A percentile compares a stretch with the other conserved stretches of the same genome.
Conservation (phyloP, 2,888 invertebrate species). For the Clivina fossor region DNA sequence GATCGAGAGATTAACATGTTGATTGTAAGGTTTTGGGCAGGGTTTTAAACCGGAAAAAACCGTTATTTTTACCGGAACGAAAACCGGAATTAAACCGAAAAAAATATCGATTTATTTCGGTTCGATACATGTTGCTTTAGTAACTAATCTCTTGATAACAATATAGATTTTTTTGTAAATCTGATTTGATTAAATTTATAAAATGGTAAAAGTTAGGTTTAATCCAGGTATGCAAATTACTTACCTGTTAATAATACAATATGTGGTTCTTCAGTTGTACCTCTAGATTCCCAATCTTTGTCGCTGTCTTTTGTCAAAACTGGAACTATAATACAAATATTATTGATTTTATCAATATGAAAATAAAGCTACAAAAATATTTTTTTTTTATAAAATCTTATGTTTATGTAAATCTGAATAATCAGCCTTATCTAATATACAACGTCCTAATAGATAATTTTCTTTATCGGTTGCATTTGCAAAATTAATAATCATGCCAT, state of each 20-base stretch:
- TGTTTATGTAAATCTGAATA: slow-evolving; percentile 44
- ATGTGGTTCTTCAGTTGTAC: slow-evolving; percentile 18
- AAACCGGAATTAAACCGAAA: no score
- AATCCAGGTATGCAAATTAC: neutral
- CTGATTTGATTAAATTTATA: no score
- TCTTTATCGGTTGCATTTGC: slow-evolving; percentile 65
- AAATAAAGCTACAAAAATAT: neutral
- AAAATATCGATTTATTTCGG: no score
- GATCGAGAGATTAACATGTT: no score
- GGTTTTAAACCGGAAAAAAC: no score
- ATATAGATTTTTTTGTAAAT: no score
- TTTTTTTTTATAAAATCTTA: slow-evolving; percentile 33
- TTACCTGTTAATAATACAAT: slow-evolving; percentile 17
- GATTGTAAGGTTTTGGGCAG: no score
- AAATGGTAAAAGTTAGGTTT: neutral
- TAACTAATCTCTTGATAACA: no score
- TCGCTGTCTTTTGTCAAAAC: slow-evolving; percentile 1
- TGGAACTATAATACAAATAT: slow-evolving; percentile 15
- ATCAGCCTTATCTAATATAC: slow-evolving; percentile 53
- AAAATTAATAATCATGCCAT: slow-evolving; percentile 78
- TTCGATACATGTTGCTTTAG: no score
- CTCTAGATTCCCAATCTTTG: neutral
- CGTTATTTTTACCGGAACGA: no score
- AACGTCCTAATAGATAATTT: slow-evolving; percentile 63
- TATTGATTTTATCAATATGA: neutral